phyloP scores from a whole-genome alignment of 2,888 invertebrate genomes.

The Clivina fossor region DNA sequence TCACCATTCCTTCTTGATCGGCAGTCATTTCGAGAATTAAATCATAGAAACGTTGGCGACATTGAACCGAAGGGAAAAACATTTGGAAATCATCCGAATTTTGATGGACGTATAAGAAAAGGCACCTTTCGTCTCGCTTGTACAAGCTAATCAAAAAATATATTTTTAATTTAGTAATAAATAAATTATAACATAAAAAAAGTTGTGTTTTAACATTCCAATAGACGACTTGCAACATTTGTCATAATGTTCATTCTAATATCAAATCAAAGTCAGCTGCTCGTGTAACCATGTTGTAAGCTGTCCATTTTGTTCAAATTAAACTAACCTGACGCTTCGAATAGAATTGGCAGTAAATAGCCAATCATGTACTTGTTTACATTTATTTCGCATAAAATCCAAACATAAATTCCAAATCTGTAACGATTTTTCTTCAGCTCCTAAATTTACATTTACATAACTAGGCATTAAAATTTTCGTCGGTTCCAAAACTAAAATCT shows the following conservation, averaged over 20 bases:
- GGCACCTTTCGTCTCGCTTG: constrained; percentile 92
- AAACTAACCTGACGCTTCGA: constrained; percentile 64
- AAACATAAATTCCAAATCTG: constrained; percentile 86
- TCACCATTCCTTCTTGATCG: constrained; percentile 77
- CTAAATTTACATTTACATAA: constrained; percentile 92
- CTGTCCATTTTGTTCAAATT: neutral
- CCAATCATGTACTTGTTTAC: constrained; percentile 91
- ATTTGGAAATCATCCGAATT: constrained; percentile 99
- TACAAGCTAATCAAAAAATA: no score
- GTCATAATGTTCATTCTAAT: no score
- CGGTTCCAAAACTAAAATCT: constrained; percentile 86
- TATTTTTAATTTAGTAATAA: no score
- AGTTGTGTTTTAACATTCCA: no score
- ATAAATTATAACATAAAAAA: no score
- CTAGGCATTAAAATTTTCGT: constrained; percentile 93
- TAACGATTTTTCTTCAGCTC: constrained; percentile 89
- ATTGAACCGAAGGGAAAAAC: constrained; percentile 88
- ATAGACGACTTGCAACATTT: no score
- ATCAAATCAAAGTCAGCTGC: no score
- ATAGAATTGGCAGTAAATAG: constrained; percentile 89
- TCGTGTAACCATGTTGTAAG: no score
- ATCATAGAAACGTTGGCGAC: constrained; percentile 79
- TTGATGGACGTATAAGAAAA: constrained; percentile 96
- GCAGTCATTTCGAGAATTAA: constrained; percentile 84
- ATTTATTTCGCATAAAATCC: constrained; percentile 72